Evolutionary conservation across 1,140 invertebrate genomes (phyloP), one percentile per base, ranked within the genome.

Genomic region (Caenorhabditis inopinata): DNA sequence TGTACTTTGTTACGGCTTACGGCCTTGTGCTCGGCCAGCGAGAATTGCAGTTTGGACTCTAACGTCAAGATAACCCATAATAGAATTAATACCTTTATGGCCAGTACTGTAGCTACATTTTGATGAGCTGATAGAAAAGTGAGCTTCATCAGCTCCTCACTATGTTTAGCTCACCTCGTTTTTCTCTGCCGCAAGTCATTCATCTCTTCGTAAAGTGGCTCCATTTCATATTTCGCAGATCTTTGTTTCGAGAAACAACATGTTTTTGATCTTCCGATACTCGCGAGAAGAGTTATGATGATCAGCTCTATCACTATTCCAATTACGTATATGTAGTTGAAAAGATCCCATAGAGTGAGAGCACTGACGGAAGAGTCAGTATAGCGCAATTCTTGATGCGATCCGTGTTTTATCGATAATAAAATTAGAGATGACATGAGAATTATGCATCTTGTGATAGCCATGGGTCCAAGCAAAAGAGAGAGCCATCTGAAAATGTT

Each of bases 151-250:
- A 32, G 14, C 6, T 32, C 4, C 35, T n/a, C 12, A 16, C 7
- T 9, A 16, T 14, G 2, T 32, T 14, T 2, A 51, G 48, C n/a
- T 5, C 2, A 68, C 58, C 58, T 68, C 9, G 58, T 68, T 42
- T 38, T 68, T 29, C 58, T 68, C 11, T 68, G 32, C 11, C 58
- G n/a, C 18, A 68, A 16, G n/a, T 68, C 58, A 68, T 68, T 68
- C 58, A 68, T 42, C 21, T 68, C 58, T 68, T 68, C 58, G 38
- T 68, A 68, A 6, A 68, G 32, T 14, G 58, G 58, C 32, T 68
- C 58, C 58, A 68, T 68, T 38, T 68, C 58, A 21, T 68, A 68
- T 21, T 68, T 68, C n/a, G 58, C 32, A 16, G 58, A 68, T 9
- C 58, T 11, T 9, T 18, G 32, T 38, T 38, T 68, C n/a, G 32